Base-by-base conservation (phyloP, 2,797 vertebrate genomes). In the Sebastes diploproa region DNA sequence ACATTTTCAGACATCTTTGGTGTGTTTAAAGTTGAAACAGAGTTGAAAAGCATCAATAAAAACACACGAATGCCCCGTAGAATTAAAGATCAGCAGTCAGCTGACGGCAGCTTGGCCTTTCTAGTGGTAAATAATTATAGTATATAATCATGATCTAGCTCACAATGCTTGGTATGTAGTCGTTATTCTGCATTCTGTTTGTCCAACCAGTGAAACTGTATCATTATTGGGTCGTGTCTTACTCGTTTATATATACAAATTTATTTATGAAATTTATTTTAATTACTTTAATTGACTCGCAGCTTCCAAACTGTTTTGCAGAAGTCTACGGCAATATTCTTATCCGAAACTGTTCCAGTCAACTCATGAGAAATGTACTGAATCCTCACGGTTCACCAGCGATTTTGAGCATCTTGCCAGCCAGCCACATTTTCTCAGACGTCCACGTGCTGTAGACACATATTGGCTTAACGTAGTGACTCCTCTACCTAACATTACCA, bases 351-450 rank as follows among this genome's bases (percentile, higher is more conserved):
- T 29, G 70, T 86, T 80, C 27, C 72, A 42, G 54, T 46, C 2
- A 18, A 58, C 46, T 82, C 61, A 42, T 46, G 69, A 77, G 74
- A 80, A 84, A 83, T 36, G 64, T 74, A 52, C 72, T 36, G 72
- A 83, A 65, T 82, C 68, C 65, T 81, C 76, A 68, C 59, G 73
- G 88, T 84, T 90, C 90, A 93, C 91, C 89, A 94, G 92, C 89
- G 70, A 86, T 78, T 77, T 38, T 85, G 3, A 86, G 80, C 83
- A 61, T 81, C 61, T 86, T 27, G 79, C 83, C 89, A 87, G 88
- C 88, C 88, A 86, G 87, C 67, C 50, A 22, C 85, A 80, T 75
- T 84, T 84, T 86, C 86, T 85, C 84, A 80, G 68, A 89, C 77
- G 54, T 82, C 78, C 74, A 4, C 38, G 77, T 79, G 79, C 77